These are phyloP conservation scores for Amphiduros pacificus DNA, from an alignment of 2,888 invertebrate species.

Conservation along the genomic window DNA sequence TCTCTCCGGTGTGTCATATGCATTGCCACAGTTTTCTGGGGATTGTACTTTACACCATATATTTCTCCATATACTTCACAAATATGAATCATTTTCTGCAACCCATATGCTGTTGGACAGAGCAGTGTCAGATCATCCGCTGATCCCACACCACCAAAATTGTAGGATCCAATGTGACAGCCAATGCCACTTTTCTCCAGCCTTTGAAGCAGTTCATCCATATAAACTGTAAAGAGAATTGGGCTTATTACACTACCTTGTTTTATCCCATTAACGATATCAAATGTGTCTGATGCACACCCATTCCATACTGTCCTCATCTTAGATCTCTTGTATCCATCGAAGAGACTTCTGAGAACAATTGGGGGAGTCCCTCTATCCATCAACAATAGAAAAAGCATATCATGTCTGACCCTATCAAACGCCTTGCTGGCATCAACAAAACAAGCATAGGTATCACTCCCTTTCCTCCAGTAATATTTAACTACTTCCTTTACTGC, in stretches of 20 bases:
- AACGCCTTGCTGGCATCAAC: constrained; percentile 9
- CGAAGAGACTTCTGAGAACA: not conserved
- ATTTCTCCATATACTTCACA: not conserved
- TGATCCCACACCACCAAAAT: not conserved
- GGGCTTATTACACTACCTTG: not conserved
- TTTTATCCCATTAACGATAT: not conserved
- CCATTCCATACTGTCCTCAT: not conserved
- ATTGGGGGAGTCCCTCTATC: not conserved
- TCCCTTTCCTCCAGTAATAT: not conserved
- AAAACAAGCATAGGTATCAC: not conserved
- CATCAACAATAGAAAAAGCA: not conserved
- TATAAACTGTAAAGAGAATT: not conserved
- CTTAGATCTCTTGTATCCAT: not conserved
- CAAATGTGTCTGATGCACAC: not conserved
- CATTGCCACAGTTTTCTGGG: not conserved
- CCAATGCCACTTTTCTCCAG: not conserved
- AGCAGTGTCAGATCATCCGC: not conserved
- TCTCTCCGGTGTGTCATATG: too few species aligned
- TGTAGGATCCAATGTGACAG: not conserved
- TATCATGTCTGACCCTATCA: constrained; percentile 1
- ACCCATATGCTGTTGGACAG: not conserved
- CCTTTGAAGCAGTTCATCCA: not conserved
- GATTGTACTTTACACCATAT: not conserved
- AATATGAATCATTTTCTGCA: not conserved
- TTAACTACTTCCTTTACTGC: not conserved